phyloP scores from a whole-genome alignment of 2,113 vertebrate genomes.

The Pteronura brasiliensis region DNA sequence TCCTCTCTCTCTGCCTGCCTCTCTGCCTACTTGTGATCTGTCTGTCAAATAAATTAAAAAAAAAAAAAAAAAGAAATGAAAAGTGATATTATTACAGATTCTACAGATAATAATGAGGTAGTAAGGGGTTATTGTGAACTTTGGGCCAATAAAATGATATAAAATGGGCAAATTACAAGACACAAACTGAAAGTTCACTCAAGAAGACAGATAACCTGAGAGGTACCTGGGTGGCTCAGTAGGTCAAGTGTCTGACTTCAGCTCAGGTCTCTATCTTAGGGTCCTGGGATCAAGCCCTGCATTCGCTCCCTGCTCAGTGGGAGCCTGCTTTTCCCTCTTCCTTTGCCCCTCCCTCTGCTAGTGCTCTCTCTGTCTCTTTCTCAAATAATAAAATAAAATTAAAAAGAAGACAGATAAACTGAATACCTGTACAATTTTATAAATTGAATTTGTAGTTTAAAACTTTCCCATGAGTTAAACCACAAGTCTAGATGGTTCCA shows the following conservation, averaged over 20 bases:
- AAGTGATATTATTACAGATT: background rate
- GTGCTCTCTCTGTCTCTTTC: background rate
- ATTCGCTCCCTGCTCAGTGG: background rate
- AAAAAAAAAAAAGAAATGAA: too few species aligned
- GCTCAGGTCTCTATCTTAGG: background rate
- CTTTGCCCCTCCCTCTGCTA: background rate
- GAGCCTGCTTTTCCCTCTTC: background rate
- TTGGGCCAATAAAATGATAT: background rate
- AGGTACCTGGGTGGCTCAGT: background rate
- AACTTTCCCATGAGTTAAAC: background rate
- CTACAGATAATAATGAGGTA: background rate
- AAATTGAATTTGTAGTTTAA: background rate
- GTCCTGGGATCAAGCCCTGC: background rate
- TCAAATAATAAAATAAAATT: background rate
- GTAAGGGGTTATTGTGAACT: background rate
- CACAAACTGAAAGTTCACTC: background rate
- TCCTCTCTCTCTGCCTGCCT: too few species aligned
- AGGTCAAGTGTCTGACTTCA: background rate
- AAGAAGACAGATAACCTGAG: background rate
- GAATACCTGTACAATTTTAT: background rate
- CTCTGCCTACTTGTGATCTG: too few species aligned
- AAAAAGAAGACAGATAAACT: background rate
- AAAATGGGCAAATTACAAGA: background rate
- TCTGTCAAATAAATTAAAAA: too few species aligned
- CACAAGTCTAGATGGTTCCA: background rate